A percentile compares a stretch with the other conserved stretches of the same genome.
Conservation (phyloP, 2,113 vertebrate species). For the Isurus oxyrinchus region DNA sequence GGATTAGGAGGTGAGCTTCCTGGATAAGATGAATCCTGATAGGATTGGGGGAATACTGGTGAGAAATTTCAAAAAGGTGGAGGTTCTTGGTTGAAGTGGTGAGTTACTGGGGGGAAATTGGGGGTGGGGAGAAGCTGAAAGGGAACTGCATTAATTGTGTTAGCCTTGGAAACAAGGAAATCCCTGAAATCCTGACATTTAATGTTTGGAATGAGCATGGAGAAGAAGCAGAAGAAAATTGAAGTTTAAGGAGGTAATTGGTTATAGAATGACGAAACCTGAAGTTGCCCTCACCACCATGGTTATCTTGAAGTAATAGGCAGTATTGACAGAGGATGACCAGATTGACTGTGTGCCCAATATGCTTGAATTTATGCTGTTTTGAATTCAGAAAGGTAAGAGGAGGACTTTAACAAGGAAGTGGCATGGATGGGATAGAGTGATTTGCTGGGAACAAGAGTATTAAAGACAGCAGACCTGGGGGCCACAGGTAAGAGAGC, state of each 20-base stretch:
- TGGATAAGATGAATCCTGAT: background rate
- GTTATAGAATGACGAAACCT: background rate
- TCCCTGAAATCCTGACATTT: background rate
- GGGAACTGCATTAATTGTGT: background rate
- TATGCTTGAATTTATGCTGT: background rate
- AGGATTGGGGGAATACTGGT: background rate
- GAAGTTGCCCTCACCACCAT: too few species aligned
- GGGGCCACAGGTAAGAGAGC: background rate
- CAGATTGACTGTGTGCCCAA: background rate
- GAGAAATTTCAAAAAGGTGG: background rate
- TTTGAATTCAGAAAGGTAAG: background rate
- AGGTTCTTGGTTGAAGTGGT: background rate
- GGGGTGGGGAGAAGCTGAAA: background rate
- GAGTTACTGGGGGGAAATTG: background rate
- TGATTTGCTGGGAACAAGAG: background rate
- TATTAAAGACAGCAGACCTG: background rate
- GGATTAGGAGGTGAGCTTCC: background rate
- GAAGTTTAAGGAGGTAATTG: background rate
- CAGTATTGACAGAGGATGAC: background rate
- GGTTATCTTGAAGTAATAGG: too few species aligned
- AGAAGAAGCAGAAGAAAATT: background rate
- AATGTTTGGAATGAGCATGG: background rate
- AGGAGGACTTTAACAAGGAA: background rate
- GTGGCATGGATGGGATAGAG: background rate
- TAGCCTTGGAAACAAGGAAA: background rate